Evolutionary conservation across 2,113 vertebrate species (phyloP).

Genomic region (Aplodontia rufa): DNA sequence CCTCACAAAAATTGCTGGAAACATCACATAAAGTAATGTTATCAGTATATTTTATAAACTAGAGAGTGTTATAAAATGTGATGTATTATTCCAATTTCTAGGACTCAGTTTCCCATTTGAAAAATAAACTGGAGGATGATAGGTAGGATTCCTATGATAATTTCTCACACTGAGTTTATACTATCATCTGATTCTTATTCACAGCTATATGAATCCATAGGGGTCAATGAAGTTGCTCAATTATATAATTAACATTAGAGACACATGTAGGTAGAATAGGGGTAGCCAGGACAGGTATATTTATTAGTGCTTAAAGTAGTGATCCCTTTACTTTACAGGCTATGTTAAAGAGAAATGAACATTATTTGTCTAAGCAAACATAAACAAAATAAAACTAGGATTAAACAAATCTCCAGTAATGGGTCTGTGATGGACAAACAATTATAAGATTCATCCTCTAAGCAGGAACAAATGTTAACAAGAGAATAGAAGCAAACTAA

Average conservation of each 20-base stretch:
- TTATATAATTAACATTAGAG: neutral
- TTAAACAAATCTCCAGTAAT: constrained; percentile 35
- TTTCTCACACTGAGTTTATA: neutral
- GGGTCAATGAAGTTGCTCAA: neutral
- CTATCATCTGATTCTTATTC: neutral
- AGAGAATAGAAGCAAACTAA: neutral
- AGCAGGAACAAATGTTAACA: neutral
- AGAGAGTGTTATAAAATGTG: neutral
- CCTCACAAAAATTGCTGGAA: neutral
- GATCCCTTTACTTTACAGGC: neutral
- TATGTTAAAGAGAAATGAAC: neutral
- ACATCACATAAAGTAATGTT: neutral
- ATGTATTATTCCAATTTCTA: neutral
- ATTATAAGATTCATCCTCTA: neutral
- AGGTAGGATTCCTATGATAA: neutral
- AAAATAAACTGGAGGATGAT: neutral
- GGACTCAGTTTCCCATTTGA: neutral
- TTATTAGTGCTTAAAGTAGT: constrained; percentile 13
- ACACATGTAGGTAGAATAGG: neutral
- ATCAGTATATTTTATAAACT: neutral
- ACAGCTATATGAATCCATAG: neutral
- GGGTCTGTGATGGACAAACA: neutral
- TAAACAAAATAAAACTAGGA: neutral
- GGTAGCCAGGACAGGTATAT: neutral
- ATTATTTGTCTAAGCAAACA: constrained; percentile 10